Conservation (phyloP, 2,888 invertebrate species). For the Drosophila meridiana region DNA sequence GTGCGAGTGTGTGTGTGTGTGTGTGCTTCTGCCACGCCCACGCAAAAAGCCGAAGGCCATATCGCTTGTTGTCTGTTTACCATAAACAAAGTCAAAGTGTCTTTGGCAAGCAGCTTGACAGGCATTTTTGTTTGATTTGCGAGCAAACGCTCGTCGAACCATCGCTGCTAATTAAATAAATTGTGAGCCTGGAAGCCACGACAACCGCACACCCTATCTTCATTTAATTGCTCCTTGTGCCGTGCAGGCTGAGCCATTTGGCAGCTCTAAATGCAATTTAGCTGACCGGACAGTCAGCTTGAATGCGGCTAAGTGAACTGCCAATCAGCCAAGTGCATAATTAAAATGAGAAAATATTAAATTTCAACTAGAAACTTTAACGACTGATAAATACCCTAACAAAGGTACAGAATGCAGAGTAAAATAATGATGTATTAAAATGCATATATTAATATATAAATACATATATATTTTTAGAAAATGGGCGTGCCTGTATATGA, state of each 20-base stretch:
- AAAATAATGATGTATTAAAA: neutral
- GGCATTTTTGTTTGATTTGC: conserved; percentile 71
- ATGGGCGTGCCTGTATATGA: no score
- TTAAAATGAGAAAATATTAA: conserved; percentile 37
- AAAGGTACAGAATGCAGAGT: neutral
- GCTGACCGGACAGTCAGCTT: conserved; percentile 32
- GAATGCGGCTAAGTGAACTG: conserved; percentile 32
- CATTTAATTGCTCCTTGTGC: neutral
- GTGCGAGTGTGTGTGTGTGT: neutral
- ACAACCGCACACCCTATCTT: neutral
- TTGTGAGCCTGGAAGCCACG: conserved; percentile 35
- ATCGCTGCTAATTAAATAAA: conserved; percentile 66
- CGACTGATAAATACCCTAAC: conserved; percentile 10
- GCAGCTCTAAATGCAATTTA: conserved; percentile 49
- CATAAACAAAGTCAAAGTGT: conserved; percentile 78
- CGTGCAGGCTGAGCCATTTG: conserved; percentile 13
- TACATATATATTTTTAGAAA: no score
- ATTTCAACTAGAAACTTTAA: no score
- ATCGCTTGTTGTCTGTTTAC: conserved; percentile 72
- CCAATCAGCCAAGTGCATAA: conserved; percentile 44
- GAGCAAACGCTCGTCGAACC: conserved; percentile 45
- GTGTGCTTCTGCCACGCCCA: conserved; percentile 49
- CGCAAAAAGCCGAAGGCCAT: conserved; percentile 55
- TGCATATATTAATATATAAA: no score
- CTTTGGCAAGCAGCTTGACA: conserved; percentile 65